These are phyloP conservation scores for Mormyrops boulengeri DNA, from an alignment of 2,797 vertebrate species.

Conservation along the genomic window DNA sequence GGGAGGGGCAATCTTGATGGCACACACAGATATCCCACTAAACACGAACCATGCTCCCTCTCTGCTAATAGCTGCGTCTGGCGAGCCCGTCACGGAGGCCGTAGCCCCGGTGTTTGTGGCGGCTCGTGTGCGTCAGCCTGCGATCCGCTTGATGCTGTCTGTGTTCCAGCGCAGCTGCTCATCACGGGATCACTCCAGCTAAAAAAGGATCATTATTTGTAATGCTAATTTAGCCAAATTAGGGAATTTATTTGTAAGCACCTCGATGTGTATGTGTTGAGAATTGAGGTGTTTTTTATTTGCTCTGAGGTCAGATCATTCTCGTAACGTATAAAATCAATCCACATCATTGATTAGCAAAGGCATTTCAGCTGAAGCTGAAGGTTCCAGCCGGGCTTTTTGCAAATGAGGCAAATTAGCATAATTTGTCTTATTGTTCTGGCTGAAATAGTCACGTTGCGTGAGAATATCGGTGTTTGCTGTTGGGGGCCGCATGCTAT, in stretches of 20 bases:
- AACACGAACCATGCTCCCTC: neutral
- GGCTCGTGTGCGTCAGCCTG: neutral
- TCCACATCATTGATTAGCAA: neutral
- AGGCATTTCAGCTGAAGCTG: neutral
- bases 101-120: too few species aligned
- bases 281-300: neutral
- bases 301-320: neutral
- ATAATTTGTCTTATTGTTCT: neutral
- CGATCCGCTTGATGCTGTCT: neutral
- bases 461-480: neutral
- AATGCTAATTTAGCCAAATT: constrained; percentile 13
- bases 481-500: neutral
- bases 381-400: neutral
- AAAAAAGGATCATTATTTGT: neutral
- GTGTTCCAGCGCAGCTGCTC: neutral
- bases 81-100: neutral
- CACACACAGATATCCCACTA: neutral
- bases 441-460: neutral
- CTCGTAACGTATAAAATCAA: neutral
- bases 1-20: neutral
- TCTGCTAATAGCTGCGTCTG: neutral
- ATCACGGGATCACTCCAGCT: neutral
- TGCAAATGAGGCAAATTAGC: neutral
- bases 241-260: constrained; percentile 3
- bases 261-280: neutral